Percentiles rank a stretch among this genome's conserved stretches.
phyloP scores from a whole-genome alignment of 2,113 vertebrate genomes.

The Cephalopholis sonnerati region DNA sequence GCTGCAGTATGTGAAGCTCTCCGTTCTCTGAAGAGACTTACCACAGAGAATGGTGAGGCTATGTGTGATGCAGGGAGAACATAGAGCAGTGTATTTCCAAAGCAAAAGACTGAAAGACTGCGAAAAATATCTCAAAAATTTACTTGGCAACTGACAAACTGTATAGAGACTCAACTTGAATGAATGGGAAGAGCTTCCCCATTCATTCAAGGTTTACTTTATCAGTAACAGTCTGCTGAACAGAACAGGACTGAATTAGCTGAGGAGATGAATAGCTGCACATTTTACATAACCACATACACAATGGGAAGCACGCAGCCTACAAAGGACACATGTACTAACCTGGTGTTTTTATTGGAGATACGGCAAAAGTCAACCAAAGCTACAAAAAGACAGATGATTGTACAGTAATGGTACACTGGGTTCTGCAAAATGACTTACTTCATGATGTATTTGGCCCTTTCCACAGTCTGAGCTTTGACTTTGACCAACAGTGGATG shows the following conservation, averaged over 20 bases:
- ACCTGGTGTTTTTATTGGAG: not conserved
- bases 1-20: not conserved
- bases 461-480: constrained; percentile 96
- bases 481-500: constrained; percentile 97
- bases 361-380: not conserved
- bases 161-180: not conserved
- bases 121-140: not conserved
- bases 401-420: not conserved
- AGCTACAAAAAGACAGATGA: not conserved
- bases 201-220: not conserved
- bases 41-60: not conserved
- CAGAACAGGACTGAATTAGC: not conserved
- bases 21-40: not conserved
- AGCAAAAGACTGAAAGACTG: not conserved
- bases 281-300: not conserved
- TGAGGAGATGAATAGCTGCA: not conserved
- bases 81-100: not conserved
- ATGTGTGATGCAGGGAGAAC: not conserved
- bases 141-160: not conserved
- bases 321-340: not conserved
- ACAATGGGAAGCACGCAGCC: not conserved
- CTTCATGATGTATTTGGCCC: constrained; percentile 98
- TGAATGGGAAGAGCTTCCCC: not conserved
- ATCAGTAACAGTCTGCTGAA: not conserved
- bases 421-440: constrained; percentile 82